Conservation (phyloP, 1,140 invertebrate species). For the Drosophila sucinea region DNA sequence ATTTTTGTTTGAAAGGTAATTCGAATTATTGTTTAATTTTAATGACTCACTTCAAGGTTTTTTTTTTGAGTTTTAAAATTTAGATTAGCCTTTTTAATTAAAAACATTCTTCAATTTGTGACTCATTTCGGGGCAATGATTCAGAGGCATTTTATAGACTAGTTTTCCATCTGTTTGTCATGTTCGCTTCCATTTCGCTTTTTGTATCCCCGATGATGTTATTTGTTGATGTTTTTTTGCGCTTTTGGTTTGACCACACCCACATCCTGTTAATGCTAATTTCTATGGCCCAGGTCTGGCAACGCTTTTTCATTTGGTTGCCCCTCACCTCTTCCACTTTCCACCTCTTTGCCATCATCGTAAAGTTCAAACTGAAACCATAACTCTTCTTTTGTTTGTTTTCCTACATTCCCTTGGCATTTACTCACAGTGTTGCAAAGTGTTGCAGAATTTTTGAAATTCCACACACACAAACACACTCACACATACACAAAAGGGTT, state of each 20-base stretch:
- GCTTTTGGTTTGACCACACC: conserved; percentile 36
- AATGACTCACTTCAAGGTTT: too few relatives aligned
- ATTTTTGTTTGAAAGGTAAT: too few relatives aligned
- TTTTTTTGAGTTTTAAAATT: too few relatives aligned
- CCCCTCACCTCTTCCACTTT: not conserved
- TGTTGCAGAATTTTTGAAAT: conserved; percentile 51
- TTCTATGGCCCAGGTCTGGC: conserved; percentile 49
- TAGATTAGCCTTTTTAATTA: too few relatives aligned
- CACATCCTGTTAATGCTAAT: conserved; percentile 67
- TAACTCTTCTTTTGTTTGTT: conserved; percentile 27
- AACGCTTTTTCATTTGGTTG: conserved; percentile 45
- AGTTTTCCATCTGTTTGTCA: conserved; percentile 1
- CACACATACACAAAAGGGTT: conserved; percentile 21
- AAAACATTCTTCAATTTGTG: not conserved
- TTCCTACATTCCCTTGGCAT: conserved; percentile 1
- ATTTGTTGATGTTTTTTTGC: conserved; percentile 15
- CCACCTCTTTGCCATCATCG: not conserved
- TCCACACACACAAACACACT: conserved; percentile 28
- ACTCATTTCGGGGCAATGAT: not conserved
- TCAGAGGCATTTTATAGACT: not conserved
- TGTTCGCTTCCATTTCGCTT: not conserved
- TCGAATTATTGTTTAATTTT: too few relatives aligned
- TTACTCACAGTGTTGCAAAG: conserved; percentile 18
- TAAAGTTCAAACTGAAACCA: not conserved
- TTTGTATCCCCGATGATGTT: not conserved